Evolutionary conservation across 2,113 vertebrate genomes (phyloP).

Genomic region (Marmota flaviventris): DNA sequence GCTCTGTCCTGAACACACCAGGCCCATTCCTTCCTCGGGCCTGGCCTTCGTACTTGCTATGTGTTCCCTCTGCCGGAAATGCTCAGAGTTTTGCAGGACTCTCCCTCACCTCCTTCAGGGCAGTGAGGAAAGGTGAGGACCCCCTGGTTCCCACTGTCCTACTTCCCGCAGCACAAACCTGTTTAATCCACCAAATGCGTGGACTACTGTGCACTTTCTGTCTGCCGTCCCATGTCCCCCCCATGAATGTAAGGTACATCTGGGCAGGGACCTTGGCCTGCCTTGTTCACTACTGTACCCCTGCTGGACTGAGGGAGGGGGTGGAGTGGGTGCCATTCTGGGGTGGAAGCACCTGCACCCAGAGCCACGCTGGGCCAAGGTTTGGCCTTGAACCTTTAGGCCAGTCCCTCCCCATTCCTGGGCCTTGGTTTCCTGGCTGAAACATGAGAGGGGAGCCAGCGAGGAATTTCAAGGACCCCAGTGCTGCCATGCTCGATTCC

Average conservation of each 20-base stretch:
- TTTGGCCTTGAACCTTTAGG: not conserved
- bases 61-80: not conserved
- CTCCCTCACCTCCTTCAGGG: not conserved
- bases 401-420: not conserved
- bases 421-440: not conserved
- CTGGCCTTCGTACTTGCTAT: not conserved
- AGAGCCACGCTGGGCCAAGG: not conserved
- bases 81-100: not conserved
- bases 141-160: not conserved
- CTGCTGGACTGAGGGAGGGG: not conserved
- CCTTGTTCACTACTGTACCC: not conserved
- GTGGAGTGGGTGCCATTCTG: not conserved
- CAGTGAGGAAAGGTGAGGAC: not conserved
- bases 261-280: not conserved
- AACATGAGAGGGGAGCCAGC: not conserved
- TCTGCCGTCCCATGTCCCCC: not conserved
- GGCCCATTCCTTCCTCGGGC: not conserved
- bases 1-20: not conserved
- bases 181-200: not conserved
- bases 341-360: not conserved
- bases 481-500: not conserved
- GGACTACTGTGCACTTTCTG: not conserved
- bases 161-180: not conserved
- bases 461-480: too few species aligned
- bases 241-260: not conserved